Percentiles rank a stretch among this genome's conserved stretches.
phyloP scores from a whole-genome alignment of 1,140 invertebrate species.

The Drosophila repleta region DNA sequence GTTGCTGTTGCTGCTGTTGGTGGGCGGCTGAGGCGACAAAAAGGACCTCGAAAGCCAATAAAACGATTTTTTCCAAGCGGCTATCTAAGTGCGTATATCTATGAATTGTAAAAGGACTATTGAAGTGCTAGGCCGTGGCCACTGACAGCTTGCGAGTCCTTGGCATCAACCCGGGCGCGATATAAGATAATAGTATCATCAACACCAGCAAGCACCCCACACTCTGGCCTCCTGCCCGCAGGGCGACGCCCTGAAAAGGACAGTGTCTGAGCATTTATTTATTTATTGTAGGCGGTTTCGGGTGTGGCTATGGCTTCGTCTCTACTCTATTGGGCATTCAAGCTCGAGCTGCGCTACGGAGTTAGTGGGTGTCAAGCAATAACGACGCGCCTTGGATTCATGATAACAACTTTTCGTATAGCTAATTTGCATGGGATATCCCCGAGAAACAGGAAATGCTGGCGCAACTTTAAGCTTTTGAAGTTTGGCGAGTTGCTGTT shows the following conservation, averaged over 20 bases:
- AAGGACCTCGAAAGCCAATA: slow-evolving; percentile 83
- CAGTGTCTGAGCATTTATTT: slow-evolving; percentile 55
- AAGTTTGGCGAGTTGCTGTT: slow-evolving; percentile 25
- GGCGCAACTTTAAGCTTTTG: slow-evolving; percentile 55
- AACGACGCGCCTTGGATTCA: slow-evolving; percentile 50
- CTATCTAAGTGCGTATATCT: slow-evolving; percentile 57
- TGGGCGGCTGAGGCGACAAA: slow-evolving; percentile 66
- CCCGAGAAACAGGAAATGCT: slow-evolving; percentile 19
- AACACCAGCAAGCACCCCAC: slow-evolving; percentile 57
- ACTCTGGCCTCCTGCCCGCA: slow-evolving; percentile 3
- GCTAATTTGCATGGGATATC: slow-evolving; percentile 72
- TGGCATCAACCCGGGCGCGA: slow-evolving; percentile 51
- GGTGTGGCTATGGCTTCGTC: slow-evolving; percentile 32
- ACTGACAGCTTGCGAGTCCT: slow-evolving; percentile 66
- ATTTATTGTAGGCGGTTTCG: slow-evolving; percentile 64
- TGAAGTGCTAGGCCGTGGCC: slow-evolving; percentile 57
- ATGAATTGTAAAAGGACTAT: slow-evolving; percentile 80
- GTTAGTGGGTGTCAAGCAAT: slow-evolving; percentile 46
- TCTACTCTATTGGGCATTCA: slow-evolving; percentile 4
- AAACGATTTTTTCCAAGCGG: slow-evolving; percentile 74
- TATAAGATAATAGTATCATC: slow-evolving; percentile 84
- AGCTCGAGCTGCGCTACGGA: slow-evolving; percentile 50
- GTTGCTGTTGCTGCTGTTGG: slow-evolving; percentile 15
- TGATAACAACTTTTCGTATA: slow-evolving; percentile 62
- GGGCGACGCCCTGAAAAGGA: slow-evolving; percentile 51